Evolutionary conservation across 1,140 invertebrate species (phyloP), one percentile per base, ranked within the genome.

Genomic region (Andricus grossulariae): DNA sequence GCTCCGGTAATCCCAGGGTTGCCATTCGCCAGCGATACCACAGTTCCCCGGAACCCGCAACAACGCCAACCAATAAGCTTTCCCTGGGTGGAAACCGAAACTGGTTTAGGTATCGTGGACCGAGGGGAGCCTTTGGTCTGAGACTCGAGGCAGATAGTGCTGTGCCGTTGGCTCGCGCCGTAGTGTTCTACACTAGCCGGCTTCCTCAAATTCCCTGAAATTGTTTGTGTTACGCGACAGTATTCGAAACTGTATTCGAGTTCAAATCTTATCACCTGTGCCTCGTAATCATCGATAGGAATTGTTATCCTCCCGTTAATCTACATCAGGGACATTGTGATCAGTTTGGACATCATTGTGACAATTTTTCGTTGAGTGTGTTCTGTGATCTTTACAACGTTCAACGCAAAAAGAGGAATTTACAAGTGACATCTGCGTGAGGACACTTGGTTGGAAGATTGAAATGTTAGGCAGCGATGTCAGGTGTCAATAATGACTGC

Each of bases 91-190:
- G 84, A 78, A 78, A 83, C 85, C 80, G 51, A 86, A 88, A 90
- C 90, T 84, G 88, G 88, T 89, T 90, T 87, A 72, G 79, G 73
- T 73, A 82, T 73, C 74, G 77, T 74, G 79, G 76, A 86, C 82
- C 84, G 87, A 85, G 87, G 86, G 87, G 88, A 85, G 85, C 84
- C 85, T 83, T 85, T 85, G 84, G 85, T 84, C 85, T 81, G 82
- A 81, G 80, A 84, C 82, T 82, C 83, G 73, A 72, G 80, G 77
- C 90, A 92, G 91, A 92, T 91, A 91, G 91, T 91, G 85, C 83
- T 88, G 90, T 90, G 90, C 89, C 90, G 90, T 92, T 91, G 91
- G 87, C 88, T 89, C 89, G 88, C 88, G 89, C 86, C 87, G 88
- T 88, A 85, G 88, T 90, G 88, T 85, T 84, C 86, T 71, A 80